Evolutionary conservation across 2,888 invertebrate species (phyloP).

Genomic region (Notodonta ziczac): DNA sequence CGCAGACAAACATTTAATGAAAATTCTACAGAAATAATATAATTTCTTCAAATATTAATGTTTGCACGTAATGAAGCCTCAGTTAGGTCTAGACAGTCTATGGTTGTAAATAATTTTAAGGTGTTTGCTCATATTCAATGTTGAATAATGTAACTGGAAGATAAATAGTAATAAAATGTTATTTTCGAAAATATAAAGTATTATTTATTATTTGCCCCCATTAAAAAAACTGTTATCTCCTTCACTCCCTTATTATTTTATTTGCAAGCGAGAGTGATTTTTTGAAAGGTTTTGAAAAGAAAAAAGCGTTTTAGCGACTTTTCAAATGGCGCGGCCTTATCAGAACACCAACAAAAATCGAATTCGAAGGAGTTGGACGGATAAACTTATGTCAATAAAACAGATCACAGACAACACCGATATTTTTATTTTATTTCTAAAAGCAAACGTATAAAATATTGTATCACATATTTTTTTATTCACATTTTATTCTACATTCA

Average conservation of each 20-base stretch:
- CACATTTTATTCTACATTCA: too few species aligned
- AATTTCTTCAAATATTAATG: too few species aligned
- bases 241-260: too few species aligned
- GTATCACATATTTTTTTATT: conserved; percentile 26
- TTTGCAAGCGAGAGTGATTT: too few species aligned
- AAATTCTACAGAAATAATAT: too few species aligned
- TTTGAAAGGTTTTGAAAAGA: too few species aligned
- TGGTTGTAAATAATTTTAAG: conserved; percentile 4
- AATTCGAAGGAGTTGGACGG: too few species aligned
- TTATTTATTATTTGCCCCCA: not conserved
- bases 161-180: conserved; percentile 1
- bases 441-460: conserved; percentile 33
- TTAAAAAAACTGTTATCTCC: not conserved
- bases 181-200: not conserved
- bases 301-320: too few species aligned
- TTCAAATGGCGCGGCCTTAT: too few species aligned
- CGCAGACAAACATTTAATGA: too few species aligned
- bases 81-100: not conserved
- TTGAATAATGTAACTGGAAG: conserved; percentile 1
- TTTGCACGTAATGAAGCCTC: not conserved
- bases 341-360: too few species aligned
- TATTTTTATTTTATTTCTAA: conserved; percentile 27
- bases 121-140: conserved; percentile 1
- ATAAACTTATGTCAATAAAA: conserved; percentile 7
- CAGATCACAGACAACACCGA: conserved; percentile 30